phyloP scores from a whole-genome alignment of 2,888 invertebrate genomes.

The Malacosoma neustria region DNA sequence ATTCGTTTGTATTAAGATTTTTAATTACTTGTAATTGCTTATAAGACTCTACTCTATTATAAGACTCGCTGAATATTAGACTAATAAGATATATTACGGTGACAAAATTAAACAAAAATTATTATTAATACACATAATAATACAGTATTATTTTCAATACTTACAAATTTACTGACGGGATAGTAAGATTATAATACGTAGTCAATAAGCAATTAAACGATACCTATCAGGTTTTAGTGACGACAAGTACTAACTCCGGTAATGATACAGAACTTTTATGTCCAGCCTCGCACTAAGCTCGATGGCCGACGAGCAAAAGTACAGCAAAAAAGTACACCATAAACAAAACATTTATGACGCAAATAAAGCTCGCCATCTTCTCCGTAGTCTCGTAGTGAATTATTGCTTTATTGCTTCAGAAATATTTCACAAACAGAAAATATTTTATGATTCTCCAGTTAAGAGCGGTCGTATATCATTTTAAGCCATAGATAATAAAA shows the following conservation, averaged over 20 bases:
- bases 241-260: conserved; percentile 14
- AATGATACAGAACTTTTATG: conserved; percentile 57
- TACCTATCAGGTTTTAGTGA: conserved; percentile 12
- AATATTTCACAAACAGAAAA: conserved; percentile 76
- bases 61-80: too few relatives aligned
- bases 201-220: conserved; percentile 15
- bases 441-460: conserved; percentile 74
- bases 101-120: too few relatives aligned
- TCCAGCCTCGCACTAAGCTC: conserved; percentile 38
- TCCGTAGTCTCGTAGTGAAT: conserved; percentile 72
- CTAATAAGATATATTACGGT: too few relatives aligned
- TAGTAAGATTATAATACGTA: neutral
- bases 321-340: conserved; percentile 64
- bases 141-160: too few relatives aligned
- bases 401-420: conserved; percentile 75
- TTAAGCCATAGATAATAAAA: conserved; percentile 75
- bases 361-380: conserved; percentile 71
- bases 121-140: too few relatives aligned
- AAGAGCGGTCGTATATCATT: conserved; percentile 71
- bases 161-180: too few relatives aligned
- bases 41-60: too few relatives aligned
- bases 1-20: too few relatives aligned
- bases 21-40: too few relatives aligned
- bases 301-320: conserved; percentile 15
- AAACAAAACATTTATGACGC: conserved; percentile 70